phyloP scores from a whole-genome alignment of 2,113 vertebrate species.

The Scolopax mira region DNA sequence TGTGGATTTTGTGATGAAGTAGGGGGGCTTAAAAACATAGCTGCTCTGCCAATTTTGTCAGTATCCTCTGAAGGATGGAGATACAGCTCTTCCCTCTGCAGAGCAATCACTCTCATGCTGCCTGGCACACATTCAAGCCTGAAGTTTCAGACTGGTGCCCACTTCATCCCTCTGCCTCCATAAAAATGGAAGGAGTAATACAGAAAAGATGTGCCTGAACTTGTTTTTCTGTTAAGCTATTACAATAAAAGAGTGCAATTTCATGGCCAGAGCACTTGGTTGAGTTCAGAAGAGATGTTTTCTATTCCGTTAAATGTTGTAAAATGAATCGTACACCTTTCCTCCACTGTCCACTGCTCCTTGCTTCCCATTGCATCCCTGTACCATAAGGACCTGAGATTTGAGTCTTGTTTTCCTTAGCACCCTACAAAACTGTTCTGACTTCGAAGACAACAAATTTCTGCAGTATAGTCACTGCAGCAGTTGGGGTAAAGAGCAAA shows the following conservation, averaged over 20 bases:
- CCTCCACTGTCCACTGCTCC: not conserved
- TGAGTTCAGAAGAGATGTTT: not conserved
- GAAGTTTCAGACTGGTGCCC: constrained; percentile 37
- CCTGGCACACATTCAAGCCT: constrained; percentile 33
- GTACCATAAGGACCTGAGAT: not conserved
- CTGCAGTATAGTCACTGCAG: not conserved
- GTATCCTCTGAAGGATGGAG: constrained; percentile 16
- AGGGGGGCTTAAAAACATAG: not conserved
- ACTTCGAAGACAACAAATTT: not conserved
- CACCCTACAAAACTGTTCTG: not conserved
- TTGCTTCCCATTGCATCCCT: not conserved
- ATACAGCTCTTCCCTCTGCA: constrained; percentile 33
- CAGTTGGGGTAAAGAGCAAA: not conserved
- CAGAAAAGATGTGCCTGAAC: constrained; percentile 56
- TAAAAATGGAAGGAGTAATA: constrained; percentile 48
- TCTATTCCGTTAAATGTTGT: not conserved
- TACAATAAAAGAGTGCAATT: not conserved
- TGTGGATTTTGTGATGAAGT: constrained; percentile 7
- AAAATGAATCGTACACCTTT: not conserved
- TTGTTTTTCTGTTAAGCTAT: not conserved
- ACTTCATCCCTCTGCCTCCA: constrained; percentile 43
- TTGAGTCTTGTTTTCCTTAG: not conserved
- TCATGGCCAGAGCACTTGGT: not conserved
- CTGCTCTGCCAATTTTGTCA: constrained; percentile 19
- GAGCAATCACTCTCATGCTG: constrained; percentile 34